These are phyloP conservation scores for Mactromeris polynyma DNA, from an alignment of 2,888 invertebrate species.

Conservation along the genomic window DNA sequence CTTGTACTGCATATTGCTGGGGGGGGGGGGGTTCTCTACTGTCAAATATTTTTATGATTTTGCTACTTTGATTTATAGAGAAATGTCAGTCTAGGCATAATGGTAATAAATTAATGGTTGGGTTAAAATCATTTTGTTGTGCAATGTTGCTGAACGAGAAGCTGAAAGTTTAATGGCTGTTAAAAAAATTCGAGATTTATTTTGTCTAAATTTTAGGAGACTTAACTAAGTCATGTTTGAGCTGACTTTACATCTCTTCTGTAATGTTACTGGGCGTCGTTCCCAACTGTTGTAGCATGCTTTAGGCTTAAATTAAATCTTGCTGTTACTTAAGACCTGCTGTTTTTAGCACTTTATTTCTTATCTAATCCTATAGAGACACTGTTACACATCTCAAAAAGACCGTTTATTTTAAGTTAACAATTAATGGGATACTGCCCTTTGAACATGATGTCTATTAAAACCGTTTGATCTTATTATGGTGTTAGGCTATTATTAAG, in stretches of 20 bases:
- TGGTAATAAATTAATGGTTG: not conserved
- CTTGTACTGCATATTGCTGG: not conserved
- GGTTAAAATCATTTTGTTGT: not conserved
- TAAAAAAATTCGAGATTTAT: too few relatives aligned
- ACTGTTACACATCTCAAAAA: not conserved
- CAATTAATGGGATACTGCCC: not conserved
- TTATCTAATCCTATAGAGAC: not conserved
- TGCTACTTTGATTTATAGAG: not conserved
- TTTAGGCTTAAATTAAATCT: not conserved
- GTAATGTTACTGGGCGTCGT: not conserved
- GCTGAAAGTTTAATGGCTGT: too few relatives aligned
- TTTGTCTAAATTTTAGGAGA: too few relatives aligned
- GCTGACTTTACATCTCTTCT: too few relatives aligned
- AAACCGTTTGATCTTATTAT: not conserved
- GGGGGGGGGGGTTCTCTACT: not conserved
- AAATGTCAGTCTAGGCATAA: not conserved
- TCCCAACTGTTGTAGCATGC: not conserved
- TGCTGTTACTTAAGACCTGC: not conserved
- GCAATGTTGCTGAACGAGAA: not conserved
- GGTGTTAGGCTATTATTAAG: not conserved
- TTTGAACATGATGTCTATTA: not conserved
- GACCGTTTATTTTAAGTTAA: not conserved
- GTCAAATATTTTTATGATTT: not conserved
- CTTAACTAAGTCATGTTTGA: too few relatives aligned
- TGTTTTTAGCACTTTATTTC: not conserved